Conservation (phyloP, 1,140 invertebrate species). For the Procambarus clarkii region DNA sequence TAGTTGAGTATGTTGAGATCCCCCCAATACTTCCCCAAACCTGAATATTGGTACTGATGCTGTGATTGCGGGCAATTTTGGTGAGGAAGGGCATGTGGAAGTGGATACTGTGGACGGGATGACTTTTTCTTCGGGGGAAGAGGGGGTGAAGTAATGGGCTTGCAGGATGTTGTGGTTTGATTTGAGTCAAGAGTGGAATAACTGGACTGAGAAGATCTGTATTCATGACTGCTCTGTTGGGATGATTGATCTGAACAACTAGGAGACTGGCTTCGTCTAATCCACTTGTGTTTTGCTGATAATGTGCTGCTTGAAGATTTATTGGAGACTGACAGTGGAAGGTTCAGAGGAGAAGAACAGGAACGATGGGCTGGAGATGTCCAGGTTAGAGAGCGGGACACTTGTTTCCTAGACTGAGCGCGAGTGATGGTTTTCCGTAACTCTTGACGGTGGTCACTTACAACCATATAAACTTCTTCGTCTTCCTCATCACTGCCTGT, state of each 20-base stretch:
- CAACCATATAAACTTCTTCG: constrained; percentile 58
- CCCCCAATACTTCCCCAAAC: constrained; percentile 4
- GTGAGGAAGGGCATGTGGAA: constrained; percentile 14
- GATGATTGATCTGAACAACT: background rate
- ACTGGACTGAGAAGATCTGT: background rate
- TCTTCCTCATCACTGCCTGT: constrained; percentile 55
- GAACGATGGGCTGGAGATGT: constrained; percentile 51
- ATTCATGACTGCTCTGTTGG: background rate
- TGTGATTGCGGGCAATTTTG: constrained; percentile 2
- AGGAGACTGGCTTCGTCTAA: background rate
- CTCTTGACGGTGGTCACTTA: constrained; percentile 49
- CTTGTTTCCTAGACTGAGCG: constrained; percentile 31
- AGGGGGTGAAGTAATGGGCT: background rate
- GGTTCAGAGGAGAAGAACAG: constrained; percentile 22
- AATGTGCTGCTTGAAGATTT: background rate
- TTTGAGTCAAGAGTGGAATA: background rate
- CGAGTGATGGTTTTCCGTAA: constrained; percentile 22
- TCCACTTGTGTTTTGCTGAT: background rate
- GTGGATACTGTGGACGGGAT: constrained; percentile 19
- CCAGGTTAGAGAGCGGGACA: constrained; percentile 66
- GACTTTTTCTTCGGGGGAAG: constrained; percentile 19
- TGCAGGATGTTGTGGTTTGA: background rate
- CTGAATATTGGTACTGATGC: background rate
- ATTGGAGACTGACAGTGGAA: too few species aligned
- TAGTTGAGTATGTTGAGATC: constrained; percentile 66